These are phyloP conservation scores for Mionectes macconnelli DNA, from an alignment of 2,113 vertebrate genomes.

Conservation along the genomic window DNA sequence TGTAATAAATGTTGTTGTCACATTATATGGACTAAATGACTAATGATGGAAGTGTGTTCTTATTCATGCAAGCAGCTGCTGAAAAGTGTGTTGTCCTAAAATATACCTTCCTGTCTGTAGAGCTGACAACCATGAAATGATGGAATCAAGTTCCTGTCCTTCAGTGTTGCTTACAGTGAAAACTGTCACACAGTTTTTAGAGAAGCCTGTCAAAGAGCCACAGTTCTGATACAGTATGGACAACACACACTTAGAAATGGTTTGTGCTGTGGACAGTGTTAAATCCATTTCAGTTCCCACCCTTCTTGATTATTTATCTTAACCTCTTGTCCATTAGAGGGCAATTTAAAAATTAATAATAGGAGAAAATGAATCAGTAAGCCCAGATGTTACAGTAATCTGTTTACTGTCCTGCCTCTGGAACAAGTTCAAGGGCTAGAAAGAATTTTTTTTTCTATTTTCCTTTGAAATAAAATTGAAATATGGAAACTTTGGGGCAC, in stretches of 20 bases:
- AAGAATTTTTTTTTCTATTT: neutral
- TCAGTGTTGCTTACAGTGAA: constrained; percentile 63
- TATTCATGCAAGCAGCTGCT: constrained; percentile 67
- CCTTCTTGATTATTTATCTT: neutral
- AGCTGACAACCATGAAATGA: constrained; percentile 74
- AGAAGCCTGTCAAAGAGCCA: constrained; percentile 28
- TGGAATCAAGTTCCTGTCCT: constrained; percentile 70
- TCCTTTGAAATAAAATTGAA: neutral
- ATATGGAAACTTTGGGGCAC: neutral
- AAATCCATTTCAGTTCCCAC: constrained; percentile 23
- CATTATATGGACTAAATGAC: constrained; percentile 59
- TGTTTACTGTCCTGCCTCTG: constrained; percentile 49
- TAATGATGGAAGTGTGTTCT: constrained; percentile 61
- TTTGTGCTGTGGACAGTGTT: neutral
- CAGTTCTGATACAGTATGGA: neutral
- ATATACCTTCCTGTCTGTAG: constrained; percentile 73
- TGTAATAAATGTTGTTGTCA: constrained; percentile 68
- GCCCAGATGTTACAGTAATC: neutral
- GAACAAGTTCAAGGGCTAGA: neutral
- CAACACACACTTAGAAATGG: neutral
- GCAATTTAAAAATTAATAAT: neutral
- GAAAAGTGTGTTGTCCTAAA: constrained; percentile 72
- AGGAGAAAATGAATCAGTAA: constrained; percentile 5
- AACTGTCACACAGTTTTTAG: constrained; percentile 66
- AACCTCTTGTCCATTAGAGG: neutral